Percentiles rank a stretch among this genome's conserved stretches.
phyloP scores from a whole-genome alignment of 2,888 invertebrate species.

The Hymenopus coronatus region DNA sequence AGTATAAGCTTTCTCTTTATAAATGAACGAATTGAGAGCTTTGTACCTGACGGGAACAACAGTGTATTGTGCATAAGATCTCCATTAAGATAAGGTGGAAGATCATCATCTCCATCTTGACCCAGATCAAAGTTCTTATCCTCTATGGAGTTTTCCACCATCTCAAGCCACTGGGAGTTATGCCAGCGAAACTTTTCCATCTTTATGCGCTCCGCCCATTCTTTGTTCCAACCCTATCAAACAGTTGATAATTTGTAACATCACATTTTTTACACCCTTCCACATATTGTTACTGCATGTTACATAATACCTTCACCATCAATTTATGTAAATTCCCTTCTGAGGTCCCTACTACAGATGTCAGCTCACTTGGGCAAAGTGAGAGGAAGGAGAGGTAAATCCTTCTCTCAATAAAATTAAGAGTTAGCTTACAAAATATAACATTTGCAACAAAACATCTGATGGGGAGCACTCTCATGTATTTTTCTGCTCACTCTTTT shows the following conservation, averaged over 20 bases:
- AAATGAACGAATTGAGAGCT: neutral
- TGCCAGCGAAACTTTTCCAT: slow-evolving; percentile 96
- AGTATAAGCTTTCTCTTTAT: too few relatives aligned
- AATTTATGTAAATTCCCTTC: neutral
- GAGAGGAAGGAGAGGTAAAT: too few relatives aligned
- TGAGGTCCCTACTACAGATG: neutral
- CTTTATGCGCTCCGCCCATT: slow-evolving; percentile 93
- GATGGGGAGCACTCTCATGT: too few relatives aligned
- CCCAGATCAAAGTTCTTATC: slow-evolving; percentile 47
- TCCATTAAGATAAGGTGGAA: slow-evolving; percentile 70
- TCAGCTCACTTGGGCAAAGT: too few relatives aligned
- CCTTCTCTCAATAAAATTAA: too few relatives aligned
- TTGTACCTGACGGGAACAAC: slow-evolving; percentile 50
- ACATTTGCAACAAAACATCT: too few relatives aligned
- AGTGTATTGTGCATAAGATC: slow-evolving; percentile 64
- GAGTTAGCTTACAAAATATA: too few relatives aligned
- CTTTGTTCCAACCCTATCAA: slow-evolving; percentile 68
- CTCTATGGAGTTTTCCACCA: slow-evolving; percentile 77
- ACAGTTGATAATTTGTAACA: neutral
- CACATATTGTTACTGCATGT: neutral
- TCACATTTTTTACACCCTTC: too few relatives aligned
- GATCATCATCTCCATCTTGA: slow-evolving; percentile 60
- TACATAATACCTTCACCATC: neutral
- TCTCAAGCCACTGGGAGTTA: slow-evolving; percentile 97
- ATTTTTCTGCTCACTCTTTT: too few relatives aligned